A percentile compares a stretch with the other conserved stretches of the same genome.
Conservation (phyloP, 2,888 invertebrate species). For the Apamea sordens region DNA sequence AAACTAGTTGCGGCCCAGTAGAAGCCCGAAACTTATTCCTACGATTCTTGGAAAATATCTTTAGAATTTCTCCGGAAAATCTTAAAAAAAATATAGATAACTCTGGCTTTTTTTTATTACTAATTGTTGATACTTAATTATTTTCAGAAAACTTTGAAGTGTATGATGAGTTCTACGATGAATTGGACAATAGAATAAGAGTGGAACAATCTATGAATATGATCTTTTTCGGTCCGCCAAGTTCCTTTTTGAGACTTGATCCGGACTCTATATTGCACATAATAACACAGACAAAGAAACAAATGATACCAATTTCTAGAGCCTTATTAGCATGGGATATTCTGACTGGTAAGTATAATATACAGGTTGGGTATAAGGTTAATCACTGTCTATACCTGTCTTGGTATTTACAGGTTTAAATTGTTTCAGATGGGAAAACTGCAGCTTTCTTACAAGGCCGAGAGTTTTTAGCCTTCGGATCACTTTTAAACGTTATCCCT, state of each 20-base stretch:
- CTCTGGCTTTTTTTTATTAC: neutral
- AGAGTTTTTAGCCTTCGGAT: conserved; percentile 82
- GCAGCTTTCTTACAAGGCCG: conserved; percentile 84
- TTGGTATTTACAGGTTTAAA: neutral
- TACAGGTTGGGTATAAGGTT: neutral
- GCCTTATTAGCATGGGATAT: conserved; percentile 85
- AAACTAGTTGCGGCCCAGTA: neutral
- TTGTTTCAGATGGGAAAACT: conserved; percentile 84
- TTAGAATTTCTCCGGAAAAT: neutral
- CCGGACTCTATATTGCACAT: conserved; percentile 84
- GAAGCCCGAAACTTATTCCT: neutral
- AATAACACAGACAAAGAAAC: conserved; percentile 78
- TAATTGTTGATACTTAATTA: neutral
- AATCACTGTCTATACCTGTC: neutral
- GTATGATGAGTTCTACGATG: conserved; percentile 85
- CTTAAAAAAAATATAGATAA: neutral
- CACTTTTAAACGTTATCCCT: conserved; percentile 81
- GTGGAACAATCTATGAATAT: conserved; percentile 83
- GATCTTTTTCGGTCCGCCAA: conserved; percentile 84
- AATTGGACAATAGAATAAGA: conserved; percentile 79
- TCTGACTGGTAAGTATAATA: conserved; percentile 78
- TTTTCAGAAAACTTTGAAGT: conserved; percentile 70
- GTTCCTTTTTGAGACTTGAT: conserved; percentile 83
- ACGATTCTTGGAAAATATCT: neutral
- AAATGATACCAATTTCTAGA: conserved; percentile 81